Evolutionary conservation across 2,797 vertebrate species (phyloP).

Genomic region (Gymnoscopelus microlampas): DNA sequence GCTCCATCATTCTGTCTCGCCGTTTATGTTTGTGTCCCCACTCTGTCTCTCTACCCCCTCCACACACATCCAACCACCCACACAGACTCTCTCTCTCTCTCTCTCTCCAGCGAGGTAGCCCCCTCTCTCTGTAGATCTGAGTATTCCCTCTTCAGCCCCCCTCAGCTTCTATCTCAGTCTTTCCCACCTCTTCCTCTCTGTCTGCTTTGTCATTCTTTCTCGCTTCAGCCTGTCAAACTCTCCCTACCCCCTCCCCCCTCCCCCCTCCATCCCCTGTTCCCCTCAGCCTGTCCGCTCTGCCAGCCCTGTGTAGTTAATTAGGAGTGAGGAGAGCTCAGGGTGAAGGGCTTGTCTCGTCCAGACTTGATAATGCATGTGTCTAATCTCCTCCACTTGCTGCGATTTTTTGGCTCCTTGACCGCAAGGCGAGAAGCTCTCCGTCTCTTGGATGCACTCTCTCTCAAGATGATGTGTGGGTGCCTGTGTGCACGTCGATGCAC

Average conservation of each 20-base stretch:
- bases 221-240: constrained; percentile 23
- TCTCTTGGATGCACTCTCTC: too few species aligned
- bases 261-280: constrained; percentile 11
- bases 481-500: too few species aligned
- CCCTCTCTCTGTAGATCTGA: constrained; percentile 1
- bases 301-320: constrained; percentile 71
- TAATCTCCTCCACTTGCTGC: constrained; percentile 61
- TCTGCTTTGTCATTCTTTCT: constrained; percentile 44
- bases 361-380: constrained; percentile 61
- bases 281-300: constrained; percentile 36
- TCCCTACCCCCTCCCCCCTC: constrained; percentile 14
- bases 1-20: constrained; percentile 13
- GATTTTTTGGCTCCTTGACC: constrained; percentile 53
- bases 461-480: too few species aligned
- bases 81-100: neutral
- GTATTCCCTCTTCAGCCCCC: constrained; percentile 13
- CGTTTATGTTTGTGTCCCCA: constrained; percentile 17
- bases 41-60: neutral
- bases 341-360: constrained; percentile 56
- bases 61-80: too few species aligned
- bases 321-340: constrained; percentile 61
- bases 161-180: constrained; percentile 19
- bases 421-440: constrained; percentile 36
- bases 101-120: neutral
- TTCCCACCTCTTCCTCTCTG: constrained; percentile 25